These are phyloP conservation scores for Drosophila neoperkinsi DNA, from an alignment of 2,888 invertebrate genomes.

Conservation along the genomic window DNA sequence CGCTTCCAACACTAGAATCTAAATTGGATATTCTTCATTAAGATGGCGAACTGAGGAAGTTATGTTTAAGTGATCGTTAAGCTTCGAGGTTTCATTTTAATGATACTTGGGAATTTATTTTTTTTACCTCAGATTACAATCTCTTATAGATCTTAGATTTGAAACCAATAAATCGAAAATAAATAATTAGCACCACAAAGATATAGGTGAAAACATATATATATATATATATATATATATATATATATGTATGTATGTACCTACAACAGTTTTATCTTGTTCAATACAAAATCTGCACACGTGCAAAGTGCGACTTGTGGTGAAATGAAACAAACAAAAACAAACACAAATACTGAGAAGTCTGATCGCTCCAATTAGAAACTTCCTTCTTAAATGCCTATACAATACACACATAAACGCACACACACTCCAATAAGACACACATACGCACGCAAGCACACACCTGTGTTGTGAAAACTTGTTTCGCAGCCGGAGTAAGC, in stretches of 20 bases:
- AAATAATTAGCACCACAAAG: not conserved
- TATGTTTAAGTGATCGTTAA: not conserved
- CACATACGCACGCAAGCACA: constrained; percentile 16
- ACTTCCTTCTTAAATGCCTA: constrained; percentile 59
- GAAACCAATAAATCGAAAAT: not conserved
- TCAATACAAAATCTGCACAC: constrained; percentile 44
- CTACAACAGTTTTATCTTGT: not conserved
- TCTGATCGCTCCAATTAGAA: constrained; percentile 19
- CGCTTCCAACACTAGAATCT: not conserved
- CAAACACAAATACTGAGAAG: constrained; percentile 2
- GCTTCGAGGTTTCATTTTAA: not conserved
- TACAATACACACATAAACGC: not conserved
- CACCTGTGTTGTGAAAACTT: constrained; percentile 61
- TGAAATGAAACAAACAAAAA: constrained; percentile 52
- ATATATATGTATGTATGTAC: not conserved
- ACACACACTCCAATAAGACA: constrained; percentile 1
- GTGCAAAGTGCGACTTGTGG: constrained; percentile 53
- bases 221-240: too few relatives aligned
- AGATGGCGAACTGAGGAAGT: too few relatives aligned
- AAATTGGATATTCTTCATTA: not conserved
- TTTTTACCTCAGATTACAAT: not conserved
- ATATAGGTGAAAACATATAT: not conserved
- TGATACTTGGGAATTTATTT: not conserved
- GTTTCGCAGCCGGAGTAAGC: constrained; percentile 57
- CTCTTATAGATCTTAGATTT: not conserved